Percentiles rank a stretch among this genome's conserved stretches.
Conservation (phyloP, 37 sponge, comb jelly and placozoan genomes). For the Beroe ovata region DNA sequence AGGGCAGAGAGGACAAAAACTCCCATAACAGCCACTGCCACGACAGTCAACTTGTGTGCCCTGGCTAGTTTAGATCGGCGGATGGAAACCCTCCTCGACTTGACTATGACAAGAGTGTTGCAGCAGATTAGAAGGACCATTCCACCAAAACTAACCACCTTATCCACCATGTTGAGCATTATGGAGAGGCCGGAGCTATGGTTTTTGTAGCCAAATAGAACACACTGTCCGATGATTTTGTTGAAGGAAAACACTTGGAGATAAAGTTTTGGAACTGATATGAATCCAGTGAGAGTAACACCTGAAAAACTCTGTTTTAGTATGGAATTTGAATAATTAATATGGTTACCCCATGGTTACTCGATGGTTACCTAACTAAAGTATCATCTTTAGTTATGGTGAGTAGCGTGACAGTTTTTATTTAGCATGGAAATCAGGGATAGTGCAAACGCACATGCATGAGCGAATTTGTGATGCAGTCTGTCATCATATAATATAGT, state of each 20-base stretch:
- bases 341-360: too few species aligned
- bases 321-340: too few species aligned
- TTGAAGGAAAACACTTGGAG: slow-evolving; percentile 40
- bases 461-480: too few species aligned
- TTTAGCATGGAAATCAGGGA: too few species aligned
- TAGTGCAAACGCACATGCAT: too few species aligned
- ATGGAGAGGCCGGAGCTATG: not conserved
- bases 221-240: slow-evolving; percentile 17
- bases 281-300: not conserved
- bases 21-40: slow-evolving; percentile 23
- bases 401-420: too few species aligned
- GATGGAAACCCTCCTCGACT: not conserved
- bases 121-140: not conserved
- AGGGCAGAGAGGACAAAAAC: slow-evolving; percentile 28
- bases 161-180: slow-evolving; percentile 16
- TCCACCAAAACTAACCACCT: not conserved
- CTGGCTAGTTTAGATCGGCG: not conserved
- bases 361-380: too few species aligned
- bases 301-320: slow-evolving; percentile 43
- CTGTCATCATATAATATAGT: too few species aligned
- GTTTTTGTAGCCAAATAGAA: slow-evolving; percentile 40
- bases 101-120: not conserved
- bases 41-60: slow-evolving; percentile 19
- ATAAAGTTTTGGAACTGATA: slow-evolving; percentile 35
- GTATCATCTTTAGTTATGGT: too few species aligned